Evolutionary conservation across 30 jellyfish, hydroid and myxozoan species (phyloP).

Genomic region (Aurelia coerulea): DNA sequence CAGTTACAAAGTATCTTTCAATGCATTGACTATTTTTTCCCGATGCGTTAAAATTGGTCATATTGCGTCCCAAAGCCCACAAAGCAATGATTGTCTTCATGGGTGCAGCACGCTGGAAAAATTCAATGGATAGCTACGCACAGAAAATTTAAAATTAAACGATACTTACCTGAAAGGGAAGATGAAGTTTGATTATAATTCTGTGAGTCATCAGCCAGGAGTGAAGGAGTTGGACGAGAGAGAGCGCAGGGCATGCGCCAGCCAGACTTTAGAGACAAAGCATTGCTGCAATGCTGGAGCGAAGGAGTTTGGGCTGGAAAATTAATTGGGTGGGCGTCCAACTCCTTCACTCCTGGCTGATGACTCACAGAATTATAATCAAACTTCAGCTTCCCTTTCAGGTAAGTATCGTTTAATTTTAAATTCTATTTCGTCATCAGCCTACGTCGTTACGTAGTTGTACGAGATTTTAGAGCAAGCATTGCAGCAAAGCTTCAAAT

Average conservation of each 20-base stretch:
- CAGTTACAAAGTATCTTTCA: too few species aligned
- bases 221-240: conserved; percentile 24
- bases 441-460: conserved; percentile 29
- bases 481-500: conserved; percentile 27
- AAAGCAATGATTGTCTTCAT: too few species aligned
- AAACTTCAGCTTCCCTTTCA: conserved; percentile 29
- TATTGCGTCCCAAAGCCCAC: too few species aligned
- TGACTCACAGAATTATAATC: conserved; percentile 32
- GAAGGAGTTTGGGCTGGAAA: conserved; percentile 52
- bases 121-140: too few species aligned
- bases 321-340: neutral
- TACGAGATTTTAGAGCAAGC: conserved; percentile 50
- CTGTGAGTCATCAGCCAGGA: too few species aligned
- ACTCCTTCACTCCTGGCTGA: conserved; percentile 34
- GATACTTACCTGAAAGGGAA: conserved; percentile 48
- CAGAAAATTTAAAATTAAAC: conserved; percentile 26
- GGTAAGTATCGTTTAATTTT: conserved; percentile 28
- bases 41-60: too few species aligned
- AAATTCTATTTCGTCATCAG: conserved; percentile 15
- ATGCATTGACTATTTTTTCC: too few species aligned
- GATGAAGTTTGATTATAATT: conserved; percentile 44
- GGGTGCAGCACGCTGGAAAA: too few species aligned
- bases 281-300: conserved; percentile 31
- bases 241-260: conserved; percentile 41
- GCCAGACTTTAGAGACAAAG: conserved; percentile 33